Percentiles rank a stretch among this genome's conserved stretches.
Conservation (phyloP, 2,113 vertebrate species). For the Gila orcuttii region DNA sequence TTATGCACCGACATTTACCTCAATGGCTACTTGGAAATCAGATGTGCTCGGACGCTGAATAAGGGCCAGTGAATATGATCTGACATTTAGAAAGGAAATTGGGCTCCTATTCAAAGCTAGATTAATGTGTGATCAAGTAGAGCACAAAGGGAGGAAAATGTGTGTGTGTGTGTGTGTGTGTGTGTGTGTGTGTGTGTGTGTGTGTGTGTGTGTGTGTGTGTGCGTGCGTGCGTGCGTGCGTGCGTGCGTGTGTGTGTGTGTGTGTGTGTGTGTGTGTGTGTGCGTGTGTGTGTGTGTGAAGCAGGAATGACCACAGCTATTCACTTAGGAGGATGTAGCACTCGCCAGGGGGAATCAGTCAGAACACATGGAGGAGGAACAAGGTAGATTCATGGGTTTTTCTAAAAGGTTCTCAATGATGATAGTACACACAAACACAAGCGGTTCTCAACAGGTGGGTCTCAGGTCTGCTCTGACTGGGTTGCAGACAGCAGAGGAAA, state of each 20-base stretch:
- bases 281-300: constrained; percentile 21
- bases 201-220: not conserved
- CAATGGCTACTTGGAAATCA: constrained; percentile 37
- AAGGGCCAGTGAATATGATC: constrained; percentile 37
- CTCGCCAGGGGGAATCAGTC: not conserved
- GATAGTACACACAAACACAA: not conserved
- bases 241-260: constrained; percentile 1
- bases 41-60: constrained; percentile 30
- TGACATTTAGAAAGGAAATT: constrained; percentile 46
- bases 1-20: constrained; percentile 26
- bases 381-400: not conserved
- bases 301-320: not conserved
- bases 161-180: not conserved
- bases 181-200: constrained; percentile 14
- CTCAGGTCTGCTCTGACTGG: not conserved
- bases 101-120: constrained; percentile 29
- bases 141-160: not conserved
- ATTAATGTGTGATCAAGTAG: constrained; percentile 36
- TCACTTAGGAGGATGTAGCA: not conserved
- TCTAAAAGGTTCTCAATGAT: not conserved
- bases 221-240: constrained; percentile 14
- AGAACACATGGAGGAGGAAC: not conserved
- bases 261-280: not conserved
- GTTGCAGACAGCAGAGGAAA: not conserved
- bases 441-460: not conserved